Evolutionary conservation across 2,113 vertebrate genomes (phyloP).

Genomic region (Cavia porcellus): DNA sequence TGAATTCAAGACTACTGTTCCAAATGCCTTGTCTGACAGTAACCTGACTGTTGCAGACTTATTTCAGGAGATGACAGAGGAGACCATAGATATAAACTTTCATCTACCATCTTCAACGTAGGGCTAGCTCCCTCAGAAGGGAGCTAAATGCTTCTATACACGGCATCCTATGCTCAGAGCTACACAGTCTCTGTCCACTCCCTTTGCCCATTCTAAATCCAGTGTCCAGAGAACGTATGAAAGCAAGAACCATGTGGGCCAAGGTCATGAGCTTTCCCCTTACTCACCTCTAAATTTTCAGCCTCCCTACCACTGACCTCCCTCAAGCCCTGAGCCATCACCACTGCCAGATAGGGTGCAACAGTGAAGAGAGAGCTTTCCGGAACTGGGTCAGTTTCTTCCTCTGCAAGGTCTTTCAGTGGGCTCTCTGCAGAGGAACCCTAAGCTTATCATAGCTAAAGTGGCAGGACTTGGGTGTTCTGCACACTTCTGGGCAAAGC

Average conservation of each 20-base stretch:
- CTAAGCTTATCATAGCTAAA: background rate
- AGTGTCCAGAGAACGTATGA: background rate
- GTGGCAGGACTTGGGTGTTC: background rate
- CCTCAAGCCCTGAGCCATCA: background rate
- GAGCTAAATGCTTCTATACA: background rate
- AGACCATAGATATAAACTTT: background rate
- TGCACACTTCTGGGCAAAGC: background rate
- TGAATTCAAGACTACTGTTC: background rate
- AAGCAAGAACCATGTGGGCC: background rate
- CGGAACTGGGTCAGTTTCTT: background rate
- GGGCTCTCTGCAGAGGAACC: background rate
- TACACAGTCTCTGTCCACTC: background rate
- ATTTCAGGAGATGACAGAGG: background rate
- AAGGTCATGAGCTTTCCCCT: background rate
- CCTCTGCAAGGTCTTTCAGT: background rate
- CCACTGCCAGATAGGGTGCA: background rate
- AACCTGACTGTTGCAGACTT: background rate
- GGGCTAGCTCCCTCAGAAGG: background rate
- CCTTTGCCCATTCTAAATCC: background rate
- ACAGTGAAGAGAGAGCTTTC: background rate
- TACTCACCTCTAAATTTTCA: background rate
- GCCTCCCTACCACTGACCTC: background rate
- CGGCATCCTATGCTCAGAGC: background rate
- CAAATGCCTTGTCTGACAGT: background rate
- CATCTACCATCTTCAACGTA: background rate